Conservation (phyloP, 1,140 invertebrate genomes). For the Papilio dardanus region DNA sequence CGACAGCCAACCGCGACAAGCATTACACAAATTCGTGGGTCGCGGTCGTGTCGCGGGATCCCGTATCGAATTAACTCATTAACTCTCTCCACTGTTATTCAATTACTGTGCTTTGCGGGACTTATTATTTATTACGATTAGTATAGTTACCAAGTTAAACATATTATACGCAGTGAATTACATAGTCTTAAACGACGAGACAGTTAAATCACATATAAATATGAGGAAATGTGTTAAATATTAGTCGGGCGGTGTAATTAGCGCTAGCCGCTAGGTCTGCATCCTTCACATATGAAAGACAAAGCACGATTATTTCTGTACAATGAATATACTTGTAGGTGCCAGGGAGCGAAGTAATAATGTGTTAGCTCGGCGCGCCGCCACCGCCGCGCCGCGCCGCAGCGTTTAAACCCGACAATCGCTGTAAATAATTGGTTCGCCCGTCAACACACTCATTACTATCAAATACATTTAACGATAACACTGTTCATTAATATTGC, state of each 20-base stretch:
- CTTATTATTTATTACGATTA: constrained; percentile 1
- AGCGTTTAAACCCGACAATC: constrained; percentile 19
- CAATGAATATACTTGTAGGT: constrained; percentile 31
- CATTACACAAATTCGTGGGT: constrained; percentile 32
- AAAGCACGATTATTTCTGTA: constrained; percentile 35
- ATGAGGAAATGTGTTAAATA: constrained; percentile 19
- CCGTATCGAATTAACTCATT: constrained; percentile 33
- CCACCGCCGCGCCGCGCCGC: no score
- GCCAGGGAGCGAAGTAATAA: constrained; percentile 26
- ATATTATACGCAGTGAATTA: not conserved
- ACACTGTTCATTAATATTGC: constrained; percentile 11
- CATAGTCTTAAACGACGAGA: not conserved
- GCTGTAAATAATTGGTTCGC: constrained; percentile 13
- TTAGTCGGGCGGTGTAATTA: constrained; percentile 15
- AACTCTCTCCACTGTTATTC: constrained; percentile 13
- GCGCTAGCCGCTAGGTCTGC: not conserved
- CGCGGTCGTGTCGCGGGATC: constrained; percentile 21
- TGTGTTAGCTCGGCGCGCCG: constrained; percentile 21
- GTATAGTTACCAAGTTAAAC: not conserved
- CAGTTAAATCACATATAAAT: constrained; percentile 19
- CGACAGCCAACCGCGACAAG: constrained; percentile 36
- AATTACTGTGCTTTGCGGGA: constrained; percentile 2
- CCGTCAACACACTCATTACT: constrained; percentile 20
- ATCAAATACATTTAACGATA: constrained; percentile 22
- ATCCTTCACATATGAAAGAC: constrained; percentile 30